These are phyloP conservation scores for Magallana angulata DNA, from an alignment of 1,140 invertebrate genomes.

Conservation along the genomic window DNA sequence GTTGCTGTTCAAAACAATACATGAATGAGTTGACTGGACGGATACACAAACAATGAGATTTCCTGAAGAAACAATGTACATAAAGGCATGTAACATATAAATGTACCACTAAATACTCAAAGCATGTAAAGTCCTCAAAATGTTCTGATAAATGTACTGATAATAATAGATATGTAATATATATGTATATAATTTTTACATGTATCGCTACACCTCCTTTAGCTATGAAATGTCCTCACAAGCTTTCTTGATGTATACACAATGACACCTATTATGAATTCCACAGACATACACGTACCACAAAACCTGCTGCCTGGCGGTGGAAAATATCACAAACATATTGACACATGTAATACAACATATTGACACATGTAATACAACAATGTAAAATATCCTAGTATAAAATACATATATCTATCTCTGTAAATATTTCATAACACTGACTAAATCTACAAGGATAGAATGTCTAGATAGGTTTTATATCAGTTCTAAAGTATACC, in stretches of 20 bases:
- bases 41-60: background rate
- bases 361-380: too few species aligned
- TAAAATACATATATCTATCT: background rate
- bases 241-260: background rate
- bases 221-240: background rate
- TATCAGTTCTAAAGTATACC: too few species aligned
- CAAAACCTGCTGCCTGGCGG: background rate
- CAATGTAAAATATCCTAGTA: too few species aligned
- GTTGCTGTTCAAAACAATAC: too few species aligned
- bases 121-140: background rate
- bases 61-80: background rate
- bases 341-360: background rate
- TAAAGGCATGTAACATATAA: background rate
- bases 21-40: background rate
- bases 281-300: background rate
- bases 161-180: too few species aligned
- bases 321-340: background rate
- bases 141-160: background rate
- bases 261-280: background rate
- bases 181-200: too few species aligned
- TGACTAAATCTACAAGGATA: background rate
- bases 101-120: background rate
- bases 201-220: too few species aligned
- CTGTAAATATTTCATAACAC: background rate
- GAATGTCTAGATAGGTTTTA: background rate